phyloP scores from a whole-genome alignment of 2,113 vertebrate genomes.

The Centropus bengalensis region DNA sequence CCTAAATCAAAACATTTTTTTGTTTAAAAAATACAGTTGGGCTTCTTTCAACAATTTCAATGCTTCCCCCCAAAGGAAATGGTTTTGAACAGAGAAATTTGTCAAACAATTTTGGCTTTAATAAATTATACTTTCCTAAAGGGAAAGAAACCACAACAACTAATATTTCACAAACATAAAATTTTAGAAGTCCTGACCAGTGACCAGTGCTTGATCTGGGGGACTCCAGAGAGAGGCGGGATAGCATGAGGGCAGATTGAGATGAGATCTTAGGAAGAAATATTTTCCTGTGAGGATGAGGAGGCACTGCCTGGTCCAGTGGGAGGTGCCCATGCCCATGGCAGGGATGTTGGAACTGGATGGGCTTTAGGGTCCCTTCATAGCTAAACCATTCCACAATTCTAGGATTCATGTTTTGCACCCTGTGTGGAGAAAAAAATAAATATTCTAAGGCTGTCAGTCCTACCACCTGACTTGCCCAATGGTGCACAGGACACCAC shows the following conservation, averaged over 20 bases:
- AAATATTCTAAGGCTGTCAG: background rate
- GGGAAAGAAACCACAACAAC: background rate
- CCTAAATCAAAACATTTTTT: background rate
- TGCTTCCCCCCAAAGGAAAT: background rate
- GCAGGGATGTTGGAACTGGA: no score
- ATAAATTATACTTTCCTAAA: background rate
- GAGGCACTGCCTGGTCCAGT: no score
- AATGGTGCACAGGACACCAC: rapidly evolving
- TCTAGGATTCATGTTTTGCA: background rate
- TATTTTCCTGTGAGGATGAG: no score
- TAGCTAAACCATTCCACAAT: no score
- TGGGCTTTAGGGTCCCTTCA: no score
- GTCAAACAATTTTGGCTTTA: background rate
- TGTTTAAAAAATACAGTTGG: background rate
- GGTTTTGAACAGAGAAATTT: background rate
- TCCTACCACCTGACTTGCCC: background rate
- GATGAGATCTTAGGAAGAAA: no score
- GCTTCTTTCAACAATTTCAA: background rate
- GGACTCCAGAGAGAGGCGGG: no score
- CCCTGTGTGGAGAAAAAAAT: background rate
- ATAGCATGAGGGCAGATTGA: no score
- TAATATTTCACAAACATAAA: background rate
- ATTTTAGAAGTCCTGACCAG: background rate
- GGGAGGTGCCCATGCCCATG: no score
- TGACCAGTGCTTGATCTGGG: background rate